A percentile compares a stretch with the other conserved stretches of the same genome.
phyloP scores from a whole-genome alignment of 2,113 vertebrate species.

The Indicator maculatus region DNA sequence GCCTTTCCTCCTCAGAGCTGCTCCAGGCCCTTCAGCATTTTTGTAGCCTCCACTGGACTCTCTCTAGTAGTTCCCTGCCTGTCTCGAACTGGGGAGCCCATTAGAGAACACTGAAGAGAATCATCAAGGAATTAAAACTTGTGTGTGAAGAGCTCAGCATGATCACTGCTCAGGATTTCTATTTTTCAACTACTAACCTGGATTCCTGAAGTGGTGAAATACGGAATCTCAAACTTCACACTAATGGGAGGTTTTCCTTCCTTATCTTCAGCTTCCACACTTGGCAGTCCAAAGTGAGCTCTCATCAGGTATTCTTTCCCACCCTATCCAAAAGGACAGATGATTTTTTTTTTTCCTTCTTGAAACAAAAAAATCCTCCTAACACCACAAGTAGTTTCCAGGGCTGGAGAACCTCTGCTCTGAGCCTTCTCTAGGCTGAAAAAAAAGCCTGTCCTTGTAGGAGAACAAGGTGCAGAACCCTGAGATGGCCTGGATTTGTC shows the following conservation, averaged over 20 bases:
- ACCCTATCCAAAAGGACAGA: conserved; percentile 76
- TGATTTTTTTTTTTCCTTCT: neutral
- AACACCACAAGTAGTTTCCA: neutral
- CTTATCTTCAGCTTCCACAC: conserved; percentile 97
- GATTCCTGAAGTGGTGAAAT: conserved; percentile 98
- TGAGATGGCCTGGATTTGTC: no score
- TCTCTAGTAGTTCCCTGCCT: no score
- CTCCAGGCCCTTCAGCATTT: no score
- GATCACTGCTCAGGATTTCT: neutral
- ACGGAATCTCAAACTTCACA: conserved; percentile 97
- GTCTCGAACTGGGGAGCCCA: no score
- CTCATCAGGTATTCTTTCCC: conserved; percentile 98
- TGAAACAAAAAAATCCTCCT: neutral
- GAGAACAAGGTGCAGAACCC: no score
- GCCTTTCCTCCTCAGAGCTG: no score
- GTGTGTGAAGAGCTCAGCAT: accelerated
- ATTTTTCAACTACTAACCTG: conserved; percentile 77
- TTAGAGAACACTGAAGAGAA: neutral
- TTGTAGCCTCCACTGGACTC: no score
- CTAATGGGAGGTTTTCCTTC: conserved; percentile 97
- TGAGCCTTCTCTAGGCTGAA: no score
- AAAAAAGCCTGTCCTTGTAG: no score
- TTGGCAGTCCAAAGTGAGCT: conserved; percentile 95
- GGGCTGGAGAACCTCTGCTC: no score
- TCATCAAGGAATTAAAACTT: neutral